Base-by-base conservation (phyloP, 2,113 vertebrate species). In the Alces alces region DNA sequence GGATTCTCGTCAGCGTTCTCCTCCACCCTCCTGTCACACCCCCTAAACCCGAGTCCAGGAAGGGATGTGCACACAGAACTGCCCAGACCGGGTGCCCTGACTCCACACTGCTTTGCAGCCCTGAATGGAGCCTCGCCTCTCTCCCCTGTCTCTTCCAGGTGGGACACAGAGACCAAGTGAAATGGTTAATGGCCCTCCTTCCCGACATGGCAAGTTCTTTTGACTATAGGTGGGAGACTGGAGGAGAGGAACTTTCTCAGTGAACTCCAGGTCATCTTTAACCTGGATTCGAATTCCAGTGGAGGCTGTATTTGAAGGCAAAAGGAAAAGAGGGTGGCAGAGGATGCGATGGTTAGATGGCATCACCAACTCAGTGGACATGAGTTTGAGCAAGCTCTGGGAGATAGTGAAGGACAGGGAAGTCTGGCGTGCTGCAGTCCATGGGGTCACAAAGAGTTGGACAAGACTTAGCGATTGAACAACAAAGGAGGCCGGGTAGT, bases 131-230 rank as follows among this genome's bases (percentile, higher is more conserved):
- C 30, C 36, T 30, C 11, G 25, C 27, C 27, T 52, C 52, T 83
- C 3, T 27, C 36, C 16, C 57, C 27, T n/a, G 55, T 16, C 30
- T 45, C 50, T 61, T 50, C 47, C 54, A 6, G 6, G 6, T 45
- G 60, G 12, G 39, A 54, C 6, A 2, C 0, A 5, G 45, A 70
- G 84, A 45, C n/a, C 6, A 1, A 10, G 1, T 30, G 13, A 45
- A 33, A 45, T 52, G 87, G 83, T 7, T 28, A 15, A n/a, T 84
- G 57, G 28, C n/a, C 83, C 79, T 54, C 27, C 36, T n/a, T 3
- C 3, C n/a, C 0, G 0, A 30, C 21, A 2, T 33, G 6, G 60
- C 88, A 30, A 43, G 55, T 19, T 16, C 60, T 78, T 39, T 47
- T 33, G 79, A 33, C 30, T 64, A 2, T 27, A 73, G 45, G 76